Conservation (phyloP, 1,140 invertebrate genomes). For the Drosophila paulistorum region DNA sequence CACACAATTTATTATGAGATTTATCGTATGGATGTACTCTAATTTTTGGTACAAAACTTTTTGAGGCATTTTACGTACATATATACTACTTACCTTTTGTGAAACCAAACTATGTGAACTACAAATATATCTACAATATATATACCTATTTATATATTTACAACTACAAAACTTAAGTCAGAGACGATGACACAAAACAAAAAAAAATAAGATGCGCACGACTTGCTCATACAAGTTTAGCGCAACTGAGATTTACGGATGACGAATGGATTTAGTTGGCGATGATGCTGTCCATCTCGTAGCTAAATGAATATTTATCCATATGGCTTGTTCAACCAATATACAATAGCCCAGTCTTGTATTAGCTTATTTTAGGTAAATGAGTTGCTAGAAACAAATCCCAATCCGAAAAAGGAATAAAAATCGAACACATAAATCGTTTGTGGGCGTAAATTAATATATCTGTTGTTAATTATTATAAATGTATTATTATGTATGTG, state of each 20-base stretch:
- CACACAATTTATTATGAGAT: slow-evolving; percentile 72
- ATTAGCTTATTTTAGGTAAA: slow-evolving; percentile 42
- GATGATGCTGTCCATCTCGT: slow-evolving; percentile 40
- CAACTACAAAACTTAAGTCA: slow-evolving; percentile 35
- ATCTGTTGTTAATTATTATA: slow-evolving; percentile 45
- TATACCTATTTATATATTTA: slow-evolving; percentile 57
- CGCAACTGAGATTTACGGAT: not conserved
- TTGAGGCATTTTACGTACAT: slow-evolving; percentile 70
- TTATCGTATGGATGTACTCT: slow-evolving; percentile 62
- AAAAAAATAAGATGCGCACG: not conserved
- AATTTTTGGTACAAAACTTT: slow-evolving; percentile 75
- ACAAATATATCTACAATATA: slow-evolving; percentile 37
- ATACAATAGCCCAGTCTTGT: slow-evolving; percentile 46
- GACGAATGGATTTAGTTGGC: not conserved
- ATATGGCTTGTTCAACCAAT: slow-evolving; percentile 21
- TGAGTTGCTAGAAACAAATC: slow-evolving; percentile 26
- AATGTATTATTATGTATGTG: slow-evolving; percentile 51
- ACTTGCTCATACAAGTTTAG: not conserved
- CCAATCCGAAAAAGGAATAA: slow-evolving; percentile 26
- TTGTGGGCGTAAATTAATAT: slow-evolving; percentile 44
- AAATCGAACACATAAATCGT: slow-evolving; percentile 35
- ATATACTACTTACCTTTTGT: slow-evolving; percentile 38
- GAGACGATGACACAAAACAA: slow-evolving; percentile 26
- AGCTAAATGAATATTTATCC: slow-evolving; percentile 36
- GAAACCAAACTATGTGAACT: slow-evolving; percentile 44